Base-by-base conservation (phyloP, 2,888 invertebrate species). In the Coecobrya sp. region DNA sequence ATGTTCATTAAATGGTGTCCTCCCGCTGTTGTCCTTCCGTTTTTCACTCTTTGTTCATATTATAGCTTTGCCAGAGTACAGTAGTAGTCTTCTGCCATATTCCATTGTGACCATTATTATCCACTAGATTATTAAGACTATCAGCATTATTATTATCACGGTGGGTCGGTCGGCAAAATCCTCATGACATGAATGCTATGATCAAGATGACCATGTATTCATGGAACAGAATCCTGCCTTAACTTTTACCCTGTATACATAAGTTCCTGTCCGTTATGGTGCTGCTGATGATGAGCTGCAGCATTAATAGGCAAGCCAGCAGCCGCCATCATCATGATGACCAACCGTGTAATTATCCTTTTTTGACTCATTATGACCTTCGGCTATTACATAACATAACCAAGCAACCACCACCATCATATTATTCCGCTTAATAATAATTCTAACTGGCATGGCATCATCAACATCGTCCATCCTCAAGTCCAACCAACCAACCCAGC, bases 331-430 rank as follows among this genome's bases (percentile, higher is more conserved):
- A 70, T 92, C 52, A 88, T 86, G 88, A 92, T 88, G 88, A 88
- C 88, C 84, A 92, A 92, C 88, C 92, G 65, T 92, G 92, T 92
- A 92, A 92, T 92, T 92, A 92, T 92, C 92, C 88, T 49, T 88
- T 86, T 85, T 92, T 88, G 85, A 88, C 88, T 88, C 84, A 88
- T 88, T 88, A 88, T 88, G 85, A 92, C 92, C 92, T 88, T 92
- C 73, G 92, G 92, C 92, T 73, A 88, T 88, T 84, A 84, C 55
- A 89, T 82, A 88, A 82, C 82, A 62, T 45, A 68, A 59, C 19
- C 62, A 84, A 65, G 25, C 84, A 62, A 84, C 84, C 65, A 81
- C 70, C 42, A 76, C 76, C 76, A 76, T 49, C 76, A 62, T 55
- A 59, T 82, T 82, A 59, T 30, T 82, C 45, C 55, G 62, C 68